Percentiles rank a stretch among this genome's conserved stretches.
These are phyloP conservation scores for Oncorhynchus clarkii DNA, from an alignment of 2,113 vertebrate genomes.

Conservation along the genomic window DNA sequence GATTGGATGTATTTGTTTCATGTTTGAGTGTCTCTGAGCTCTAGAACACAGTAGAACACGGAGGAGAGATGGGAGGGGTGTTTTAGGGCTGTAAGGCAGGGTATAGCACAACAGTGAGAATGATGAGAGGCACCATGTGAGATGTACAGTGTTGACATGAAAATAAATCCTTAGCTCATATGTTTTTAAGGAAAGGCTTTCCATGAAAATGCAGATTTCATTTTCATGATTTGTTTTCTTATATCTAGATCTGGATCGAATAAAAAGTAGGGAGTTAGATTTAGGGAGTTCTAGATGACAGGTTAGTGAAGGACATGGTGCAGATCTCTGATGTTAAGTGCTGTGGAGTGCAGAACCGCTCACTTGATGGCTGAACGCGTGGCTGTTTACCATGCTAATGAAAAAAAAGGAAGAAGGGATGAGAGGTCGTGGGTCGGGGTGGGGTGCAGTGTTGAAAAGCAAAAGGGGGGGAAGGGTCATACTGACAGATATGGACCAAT, in stretches of 20 bases:
- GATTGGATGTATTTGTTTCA: too few relatives aligned
- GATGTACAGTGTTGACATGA: not conserved
- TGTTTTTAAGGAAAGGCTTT: too few relatives aligned
- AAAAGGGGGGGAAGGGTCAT: not conserved
- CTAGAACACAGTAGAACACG: not conserved
- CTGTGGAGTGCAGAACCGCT: conserved; percentile 26
- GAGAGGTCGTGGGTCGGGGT: not conserved
- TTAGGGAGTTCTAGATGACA: not conserved
- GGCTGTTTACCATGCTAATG: conserved; percentile 44
- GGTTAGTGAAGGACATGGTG: conserved; percentile 11
- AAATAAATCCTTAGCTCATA: too few relatives aligned
- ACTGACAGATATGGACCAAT: conserved; percentile 4
- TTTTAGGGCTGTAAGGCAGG: too few relatives aligned
- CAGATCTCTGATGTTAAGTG: conserved; percentile 9
- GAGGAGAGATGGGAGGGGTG: too few relatives aligned
- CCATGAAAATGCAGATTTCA: too few relatives aligned
- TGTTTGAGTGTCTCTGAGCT: too few relatives aligned
- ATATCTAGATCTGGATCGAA: too few relatives aligned
- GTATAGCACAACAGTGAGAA: not conserved
- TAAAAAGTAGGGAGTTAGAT: not conserved
- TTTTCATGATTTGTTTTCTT: too few relatives aligned
- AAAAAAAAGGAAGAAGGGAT: conserved; percentile 22
- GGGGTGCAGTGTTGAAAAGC: conserved; percentile 1
- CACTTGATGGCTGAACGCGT: conserved; percentile 56
- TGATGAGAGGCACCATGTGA: not conserved